Evolutionary conservation across 2,888 invertebrate genomes (phyloP).

Genomic region (Minunthozetes semirufus): DNA sequence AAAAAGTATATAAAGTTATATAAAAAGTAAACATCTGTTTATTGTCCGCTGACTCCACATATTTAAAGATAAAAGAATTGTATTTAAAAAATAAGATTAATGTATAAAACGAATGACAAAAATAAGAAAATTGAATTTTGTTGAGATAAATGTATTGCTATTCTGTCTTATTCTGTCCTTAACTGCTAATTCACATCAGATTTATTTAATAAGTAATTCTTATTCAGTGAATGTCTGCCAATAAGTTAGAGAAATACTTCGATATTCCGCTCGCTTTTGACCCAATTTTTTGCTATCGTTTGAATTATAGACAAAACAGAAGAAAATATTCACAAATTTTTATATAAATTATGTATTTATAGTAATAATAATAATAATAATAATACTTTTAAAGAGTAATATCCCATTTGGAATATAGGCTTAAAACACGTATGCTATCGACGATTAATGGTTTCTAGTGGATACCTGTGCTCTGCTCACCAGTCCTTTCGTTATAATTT

Average conservation of each 20-base stretch:
- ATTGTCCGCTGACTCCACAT: neutral
- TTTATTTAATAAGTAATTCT: too few species aligned
- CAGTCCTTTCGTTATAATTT: neutral
- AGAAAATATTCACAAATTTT: too few species aligned
- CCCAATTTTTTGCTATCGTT: neutral
- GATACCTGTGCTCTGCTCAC: slow-evolving; percentile 18
- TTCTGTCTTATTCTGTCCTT: neutral
- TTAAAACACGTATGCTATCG: neutral
- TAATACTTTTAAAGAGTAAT: neutral
- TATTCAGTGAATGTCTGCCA: neutral
- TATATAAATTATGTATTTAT: too few species aligned
- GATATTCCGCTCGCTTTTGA: neutral
- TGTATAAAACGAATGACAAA: neutral
- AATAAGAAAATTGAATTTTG: neutral
- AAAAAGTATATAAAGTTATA: neutral
- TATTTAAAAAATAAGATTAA: neutral
- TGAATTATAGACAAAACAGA: too few species aligned
- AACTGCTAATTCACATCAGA: neutral
- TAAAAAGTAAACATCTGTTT: slow-evolving; percentile 3
- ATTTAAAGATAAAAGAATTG: neutral
- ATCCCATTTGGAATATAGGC: neutral
- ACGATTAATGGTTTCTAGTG: slow-evolving; percentile 14
- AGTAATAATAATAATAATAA: neutral
- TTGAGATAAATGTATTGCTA: neutral
- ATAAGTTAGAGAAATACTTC: neutral